A percentile compares a stretch with the other conserved stretches of the same genome.
phyloP scores from a whole-genome alignment of 2,888 invertebrate genomes.

The Aspidiotus rigidus region DNA sequence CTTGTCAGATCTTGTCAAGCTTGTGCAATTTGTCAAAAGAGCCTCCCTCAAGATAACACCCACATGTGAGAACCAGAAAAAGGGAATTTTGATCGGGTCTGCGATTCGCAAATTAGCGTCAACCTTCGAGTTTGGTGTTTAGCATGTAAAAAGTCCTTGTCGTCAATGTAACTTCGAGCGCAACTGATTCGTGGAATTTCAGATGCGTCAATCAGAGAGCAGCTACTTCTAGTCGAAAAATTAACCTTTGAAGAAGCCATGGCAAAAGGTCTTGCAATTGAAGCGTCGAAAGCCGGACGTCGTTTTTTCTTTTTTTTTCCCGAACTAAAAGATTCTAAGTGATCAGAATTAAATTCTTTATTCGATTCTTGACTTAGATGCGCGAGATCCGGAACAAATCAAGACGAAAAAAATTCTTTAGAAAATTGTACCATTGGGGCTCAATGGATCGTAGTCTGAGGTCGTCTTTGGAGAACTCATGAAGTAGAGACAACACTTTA shows the following conservation, averaged over 20 bases:
- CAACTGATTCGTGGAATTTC: not conserved
- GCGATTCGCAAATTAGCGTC: not conserved
- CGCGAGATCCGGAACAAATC: constrained; percentile 16
- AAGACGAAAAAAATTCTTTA: constrained; percentile 4
- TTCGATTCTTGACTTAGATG: constrained; percentile 31
- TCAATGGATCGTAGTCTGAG: too few species aligned
- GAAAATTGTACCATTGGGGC: too few species aligned
- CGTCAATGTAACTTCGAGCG: not conserved
- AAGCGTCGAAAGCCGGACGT: constrained; percentile 48
- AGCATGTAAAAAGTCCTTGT: too few species aligned
- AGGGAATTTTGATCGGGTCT: constrained; percentile 12
- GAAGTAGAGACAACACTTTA: too few species aligned
- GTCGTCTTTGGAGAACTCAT: too few species aligned
- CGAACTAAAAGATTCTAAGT: constrained; percentile 48
- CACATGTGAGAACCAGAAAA: not conserved
- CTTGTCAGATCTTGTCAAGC: constrained; percentile 37
- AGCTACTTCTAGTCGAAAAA: not conserved
- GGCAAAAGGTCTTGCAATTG: not conserved
- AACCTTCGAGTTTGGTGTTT: too few species aligned
- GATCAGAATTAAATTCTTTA: constrained; percentile 32
- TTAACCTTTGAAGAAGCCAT: too few species aligned
- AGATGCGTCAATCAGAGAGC: not conserved
- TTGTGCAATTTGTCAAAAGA: constrained; percentile 34
- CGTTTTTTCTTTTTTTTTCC: constrained; percentile 93
- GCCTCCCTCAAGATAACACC: constrained; percentile 30